Percentiles rank a stretch among this genome's conserved stretches.
Evolutionary conservation across 2,797 vertebrate species (phyloP).

Genomic region (Cyprinella venusta): DNA sequence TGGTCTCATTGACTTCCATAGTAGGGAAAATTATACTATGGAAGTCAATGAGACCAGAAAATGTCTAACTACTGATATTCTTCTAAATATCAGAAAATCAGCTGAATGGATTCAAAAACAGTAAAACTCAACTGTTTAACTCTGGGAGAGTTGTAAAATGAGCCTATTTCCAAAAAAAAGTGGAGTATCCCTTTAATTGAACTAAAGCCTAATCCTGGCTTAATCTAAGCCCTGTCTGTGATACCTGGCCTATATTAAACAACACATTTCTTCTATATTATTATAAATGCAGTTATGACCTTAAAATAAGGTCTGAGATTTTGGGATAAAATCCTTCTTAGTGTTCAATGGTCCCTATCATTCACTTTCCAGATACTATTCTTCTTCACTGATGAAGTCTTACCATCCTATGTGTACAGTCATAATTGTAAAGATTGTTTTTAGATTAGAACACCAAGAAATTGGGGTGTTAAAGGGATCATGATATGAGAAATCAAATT

Average conservation of each 20-base stretch:
- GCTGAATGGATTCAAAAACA: too few species aligned
- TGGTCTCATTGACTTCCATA: too few species aligned
- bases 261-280: background rate
- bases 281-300: background rate
- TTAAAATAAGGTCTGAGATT: background rate
- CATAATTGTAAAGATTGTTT: background rate
- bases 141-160: too few species aligned
- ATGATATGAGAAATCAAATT: background rate
- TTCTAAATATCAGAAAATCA: too few species aligned
- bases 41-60: too few species aligned
- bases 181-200: too few species aligned
- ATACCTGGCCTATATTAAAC: background rate
- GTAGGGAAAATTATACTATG: too few species aligned
- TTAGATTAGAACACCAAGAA: background rate
- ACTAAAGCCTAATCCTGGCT: too few species aligned
- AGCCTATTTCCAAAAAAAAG: too few species aligned
- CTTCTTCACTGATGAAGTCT: background rate
- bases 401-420: background rate
- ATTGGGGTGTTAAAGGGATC: background rate
- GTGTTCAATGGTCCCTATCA: background rate
- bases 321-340: background rate
- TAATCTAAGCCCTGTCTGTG: too few species aligned
- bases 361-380: background rate
- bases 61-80: too few species aligned
- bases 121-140: too few species aligned